These are phyloP conservation scores for Antheraea pernyi DNA, from an alignment of 1,140 invertebrate species.

Conservation along the genomic window DNA sequence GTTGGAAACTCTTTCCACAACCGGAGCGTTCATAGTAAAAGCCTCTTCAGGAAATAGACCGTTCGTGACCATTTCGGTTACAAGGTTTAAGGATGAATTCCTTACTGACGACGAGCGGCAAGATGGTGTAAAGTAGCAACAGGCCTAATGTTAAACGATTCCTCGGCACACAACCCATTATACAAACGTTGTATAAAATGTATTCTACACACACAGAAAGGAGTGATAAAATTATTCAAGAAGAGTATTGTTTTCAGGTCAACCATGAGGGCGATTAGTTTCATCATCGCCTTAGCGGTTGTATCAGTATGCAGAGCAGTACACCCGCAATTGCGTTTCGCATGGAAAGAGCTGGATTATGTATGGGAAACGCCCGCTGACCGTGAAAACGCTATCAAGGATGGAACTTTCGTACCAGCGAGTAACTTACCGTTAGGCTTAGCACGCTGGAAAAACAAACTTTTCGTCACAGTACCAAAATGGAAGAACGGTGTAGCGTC, in stretches of 20 bases:
- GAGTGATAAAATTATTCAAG: neutral
- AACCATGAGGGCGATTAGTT: constrained; percentile 53
- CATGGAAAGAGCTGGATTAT: constrained; percentile 85
- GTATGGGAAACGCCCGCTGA: constrained; percentile 83
- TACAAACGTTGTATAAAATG: neutral
- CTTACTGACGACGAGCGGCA: too few relatives aligned
- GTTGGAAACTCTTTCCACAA: too few relatives aligned
- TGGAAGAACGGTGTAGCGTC: constrained; percentile 87
- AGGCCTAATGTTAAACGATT: too few relatives aligned
- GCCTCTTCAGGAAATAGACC: too few relatives aligned
- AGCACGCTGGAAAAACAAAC: constrained; percentile 86
- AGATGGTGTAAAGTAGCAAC: too few relatives aligned
- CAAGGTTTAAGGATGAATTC: too few relatives aligned
- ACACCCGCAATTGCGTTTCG: constrained; percentile 85
- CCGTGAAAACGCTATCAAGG: constrained; percentile 81
- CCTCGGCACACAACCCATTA: too few relatives aligned
- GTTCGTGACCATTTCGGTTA: too few relatives aligned
- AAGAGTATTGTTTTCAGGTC: constrained; percentile 38
- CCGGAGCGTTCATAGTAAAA: too few relatives aligned
- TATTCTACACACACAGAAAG: neutral
- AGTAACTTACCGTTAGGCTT: constrained; percentile 88
- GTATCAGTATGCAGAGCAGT: constrained; percentile 53
- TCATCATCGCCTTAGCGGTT: constrained; percentile 51
- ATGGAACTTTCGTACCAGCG: constrained; percentile 82
- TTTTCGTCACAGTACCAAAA: constrained; percentile 88